Evolutionary conservation across 2,113 vertebrate species (phyloP).

Genomic region (Tor tambroides): DNA sequence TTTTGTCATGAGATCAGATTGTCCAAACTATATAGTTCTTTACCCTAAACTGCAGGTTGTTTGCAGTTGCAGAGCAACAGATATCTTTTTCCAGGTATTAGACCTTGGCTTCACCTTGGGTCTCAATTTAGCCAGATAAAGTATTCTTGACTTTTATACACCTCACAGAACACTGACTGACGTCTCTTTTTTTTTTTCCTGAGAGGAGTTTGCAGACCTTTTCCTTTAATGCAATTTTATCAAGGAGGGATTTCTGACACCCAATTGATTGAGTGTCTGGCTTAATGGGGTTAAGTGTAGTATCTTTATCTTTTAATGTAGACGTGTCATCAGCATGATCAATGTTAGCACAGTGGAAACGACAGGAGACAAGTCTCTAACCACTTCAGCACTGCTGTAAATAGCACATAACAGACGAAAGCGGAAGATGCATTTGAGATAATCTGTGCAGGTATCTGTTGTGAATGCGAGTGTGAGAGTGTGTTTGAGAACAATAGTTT

Average conservation of each 20-base stretch:
- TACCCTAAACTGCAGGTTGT: background rate
- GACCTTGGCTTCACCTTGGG: background rate
- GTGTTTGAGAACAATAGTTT: conserved; percentile 17
- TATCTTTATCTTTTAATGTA: conserved; percentile 37
- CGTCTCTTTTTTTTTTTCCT: background rate
- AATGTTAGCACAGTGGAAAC: background rate
- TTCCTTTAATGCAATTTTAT: conserved; percentile 34
- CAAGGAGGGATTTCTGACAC: conserved; percentile 35
- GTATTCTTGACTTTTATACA: background rate
- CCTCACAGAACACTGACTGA: background rate
- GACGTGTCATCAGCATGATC: conserved; percentile 15
- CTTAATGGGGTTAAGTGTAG: conserved; percentile 46
- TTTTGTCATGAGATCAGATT: too few relatives aligned
- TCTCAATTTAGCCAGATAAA: conserved; percentile 35
- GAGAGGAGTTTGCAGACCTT: background rate
- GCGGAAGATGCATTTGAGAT: conserved; percentile 11
- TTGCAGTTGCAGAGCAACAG: background rate
- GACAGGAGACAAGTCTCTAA: conserved; percentile 3
- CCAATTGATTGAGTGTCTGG: conserved; percentile 23
- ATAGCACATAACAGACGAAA: background rate
- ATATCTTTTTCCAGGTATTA: too few relatives aligned
- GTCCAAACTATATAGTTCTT: background rate
- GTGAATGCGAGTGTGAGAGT: background rate
- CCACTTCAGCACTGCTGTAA: background rate
- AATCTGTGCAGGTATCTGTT: conserved; percentile 1